Base-by-base conservation (phyloP, 2,888 invertebrate species). In the Melolontha melolontha region DNA sequence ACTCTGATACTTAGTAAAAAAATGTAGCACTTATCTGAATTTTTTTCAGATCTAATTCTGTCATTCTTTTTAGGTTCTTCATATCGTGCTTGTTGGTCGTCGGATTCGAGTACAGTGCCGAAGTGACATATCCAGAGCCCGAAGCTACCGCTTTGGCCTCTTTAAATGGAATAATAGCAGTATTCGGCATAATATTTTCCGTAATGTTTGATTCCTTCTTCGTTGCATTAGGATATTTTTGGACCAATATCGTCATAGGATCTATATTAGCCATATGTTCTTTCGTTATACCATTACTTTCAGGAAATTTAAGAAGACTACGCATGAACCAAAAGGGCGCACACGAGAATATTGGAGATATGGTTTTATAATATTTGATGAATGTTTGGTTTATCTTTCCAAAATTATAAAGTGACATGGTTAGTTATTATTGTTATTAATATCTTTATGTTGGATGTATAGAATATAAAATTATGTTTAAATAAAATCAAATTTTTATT, bases 81-180 rank as follows among this genome's bases (percentile, higher is more conserved):
- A 95, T 97, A 94, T 96, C 96, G 14, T 97, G 97, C 16, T 97
- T 96, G 79, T 84, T 97, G 65, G 96, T 97, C 0, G 93, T 98
- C 22, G 97, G 97, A 1, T 98, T 96, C 83, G 98, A 98, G 82
- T 95, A 96, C 79, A 96, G 95, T 1, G 95, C 97, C 0, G 98
- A 98, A 84, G 86, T 97, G 27, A 97, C 97, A 0, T 98, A 95
- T 79, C 98, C 98, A 0, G 94, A 96, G 79, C 94, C 97, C 0
- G 98, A 98, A 84, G 96, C 96, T 10, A 96, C 96, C 0, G 93
- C 96, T 0, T 93, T 96, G 2, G 97, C 97, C 0, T 84, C 98
- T 42, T 86, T 98, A 51, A 98, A 98, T 81, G 96, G 95, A 10
- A 91, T 89, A 7, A 75, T 75, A 57, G 78, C 74, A 47, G n/a